phyloP scores from a whole-genome alignment of 1,140 invertebrate genomes.

The Caligus rogercresseyi region DNA sequence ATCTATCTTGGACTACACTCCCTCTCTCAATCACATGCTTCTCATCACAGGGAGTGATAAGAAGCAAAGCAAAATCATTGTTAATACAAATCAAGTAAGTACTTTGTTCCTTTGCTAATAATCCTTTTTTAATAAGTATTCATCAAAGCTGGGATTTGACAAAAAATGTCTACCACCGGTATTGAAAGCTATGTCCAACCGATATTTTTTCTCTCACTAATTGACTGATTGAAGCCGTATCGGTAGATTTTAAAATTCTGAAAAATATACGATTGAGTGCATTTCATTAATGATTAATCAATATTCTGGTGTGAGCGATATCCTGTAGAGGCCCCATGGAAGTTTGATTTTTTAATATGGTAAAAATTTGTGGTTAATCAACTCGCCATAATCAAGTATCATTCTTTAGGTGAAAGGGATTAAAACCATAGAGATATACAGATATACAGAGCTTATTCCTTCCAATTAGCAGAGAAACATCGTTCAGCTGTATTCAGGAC shows the following conservation, averaged over 20 bases:
- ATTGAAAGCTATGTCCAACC: background rate
- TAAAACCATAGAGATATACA: too few species aligned
- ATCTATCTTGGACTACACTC: conserved; percentile 66
- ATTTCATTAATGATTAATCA: too few species aligned
- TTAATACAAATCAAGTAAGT: conserved; percentile 60
- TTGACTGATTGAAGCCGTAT: background rate
- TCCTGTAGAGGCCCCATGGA: too few species aligned
- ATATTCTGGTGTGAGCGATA: too few species aligned
- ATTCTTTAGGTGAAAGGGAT: too few species aligned
- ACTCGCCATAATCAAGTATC: too few species aligned
- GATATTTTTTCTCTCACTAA: background rate
- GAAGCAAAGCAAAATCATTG: conserved; percentile 76
- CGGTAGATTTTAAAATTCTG: background rate
- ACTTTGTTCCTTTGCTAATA: background rate
- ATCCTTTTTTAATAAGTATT: background rate
- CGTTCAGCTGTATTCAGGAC: too few species aligned
- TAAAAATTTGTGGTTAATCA: too few species aligned
- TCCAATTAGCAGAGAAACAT: too few species aligned
- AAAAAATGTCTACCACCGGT: background rate
- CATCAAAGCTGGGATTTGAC: too few species aligned
- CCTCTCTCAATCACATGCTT: conserved; percentile 69
- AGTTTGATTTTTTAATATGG: too few species aligned
- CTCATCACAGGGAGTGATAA: conserved; percentile 44
- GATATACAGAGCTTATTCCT: too few species aligned
- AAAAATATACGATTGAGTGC: background rate